Evolutionary conservation across 2,113 vertebrate genomes (phyloP), one percentile per base, ranked within the genome.

Genomic region (Dinomys branickii): DNA sequence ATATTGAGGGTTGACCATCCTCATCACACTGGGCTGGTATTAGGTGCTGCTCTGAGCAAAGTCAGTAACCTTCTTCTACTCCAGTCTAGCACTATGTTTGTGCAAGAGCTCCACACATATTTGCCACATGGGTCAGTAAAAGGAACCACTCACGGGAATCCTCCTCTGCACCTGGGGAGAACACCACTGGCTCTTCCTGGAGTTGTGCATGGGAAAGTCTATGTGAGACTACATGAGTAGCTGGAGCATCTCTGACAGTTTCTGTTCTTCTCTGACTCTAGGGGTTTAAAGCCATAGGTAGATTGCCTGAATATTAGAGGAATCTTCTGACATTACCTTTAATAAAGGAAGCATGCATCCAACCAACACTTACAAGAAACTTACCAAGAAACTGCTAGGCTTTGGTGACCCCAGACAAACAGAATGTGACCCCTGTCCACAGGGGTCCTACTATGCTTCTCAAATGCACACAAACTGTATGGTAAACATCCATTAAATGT

Each of bases 91-190:
- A 24, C 44, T 24, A 0, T 3, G 3, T 35, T 52, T 73, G 28
- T 44, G 11, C 0, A 19, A 50, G 63, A 90, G 44, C 78, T 88
- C 77, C 30, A n/a, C 3, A 52, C 20, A 50, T 2, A 3, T 0
- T 50, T 71, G 24, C 20, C 52, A 88, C 81, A 12, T 52, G 4
- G 19, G 26, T 44, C 11, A 63, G 12, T 47, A 41, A 30, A 52
- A 71, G 16, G 41, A 24, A 47, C 81, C 5, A 83, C 12, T 81
- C 44, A 63, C 56, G 19, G 30, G 28, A 44, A 77, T 52, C 9
- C 4, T 28, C 30, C 0, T 78, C 50, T 20, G 1, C 8, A 14
- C 8, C 26, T 10, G 1, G 3, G 73, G 20, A 58, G 2, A 20
- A 67, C 28, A 58, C 26, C 1, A 16, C 30, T 22, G 1, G 1